These are phyloP conservation scores for Tangara arthus DNA, from an alignment of 2,797 vertebrate species.

Conservation along the genomic window DNA sequence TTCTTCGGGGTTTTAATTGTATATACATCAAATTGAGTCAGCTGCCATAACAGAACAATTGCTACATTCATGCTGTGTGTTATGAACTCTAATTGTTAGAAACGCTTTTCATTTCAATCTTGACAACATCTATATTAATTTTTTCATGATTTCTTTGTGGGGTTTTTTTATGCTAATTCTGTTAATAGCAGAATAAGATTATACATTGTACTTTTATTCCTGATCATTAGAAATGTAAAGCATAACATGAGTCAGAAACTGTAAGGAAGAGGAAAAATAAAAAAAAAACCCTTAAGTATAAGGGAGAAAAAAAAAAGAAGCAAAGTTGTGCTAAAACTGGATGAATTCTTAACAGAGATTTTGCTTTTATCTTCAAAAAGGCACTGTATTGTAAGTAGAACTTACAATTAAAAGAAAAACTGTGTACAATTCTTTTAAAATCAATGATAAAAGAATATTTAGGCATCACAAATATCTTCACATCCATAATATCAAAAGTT, in stretches of 20 bases:
- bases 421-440: not conserved
- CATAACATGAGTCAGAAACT: not conserved
- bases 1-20: not conserved
- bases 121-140: not conserved
- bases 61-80: not conserved
- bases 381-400: not conserved
- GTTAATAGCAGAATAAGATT: not conserved
- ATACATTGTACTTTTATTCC: not conserved
- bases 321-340: not conserved
- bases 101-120: not conserved
- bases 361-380: not conserved
- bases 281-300: not conserved
- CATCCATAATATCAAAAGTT: not conserved
- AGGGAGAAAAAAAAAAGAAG: not conserved
- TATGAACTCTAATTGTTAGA: not conserved
- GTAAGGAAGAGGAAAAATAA: not conserved
- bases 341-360: not conserved
- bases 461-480: not conserved
- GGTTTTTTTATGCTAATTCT: not conserved
- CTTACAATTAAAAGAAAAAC: not conserved
- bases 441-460: not conserved
- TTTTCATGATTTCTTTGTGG: not conserved
- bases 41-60: not conserved
- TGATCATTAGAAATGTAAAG: not conserved
- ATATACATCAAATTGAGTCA: not conserved